Base-by-base conservation (phyloP, 2,797 vertebrate species). In the Naso thynnoides region DNA sequence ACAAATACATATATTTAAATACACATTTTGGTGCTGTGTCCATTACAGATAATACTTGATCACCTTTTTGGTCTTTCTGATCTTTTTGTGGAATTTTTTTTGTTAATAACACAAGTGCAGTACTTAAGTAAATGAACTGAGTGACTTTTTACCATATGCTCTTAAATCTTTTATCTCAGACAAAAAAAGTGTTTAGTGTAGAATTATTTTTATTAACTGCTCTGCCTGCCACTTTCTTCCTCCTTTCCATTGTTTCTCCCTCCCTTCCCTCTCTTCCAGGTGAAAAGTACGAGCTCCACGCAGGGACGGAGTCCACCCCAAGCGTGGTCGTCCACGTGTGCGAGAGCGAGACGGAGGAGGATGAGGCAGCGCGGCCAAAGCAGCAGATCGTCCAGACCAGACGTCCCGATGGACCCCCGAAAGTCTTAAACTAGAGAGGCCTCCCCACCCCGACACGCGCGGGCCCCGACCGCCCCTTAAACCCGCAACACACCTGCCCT, bases 251-350 rank as follows among this genome's bases (percentile, higher is more conserved):
- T 7, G 55, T 19, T 14, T n/a, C 44, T 14, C 16, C 3, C 23
- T 44, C 33, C 16, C n/a, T 10, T 42, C 19, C 27, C 5, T 44
- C 26, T 26, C 14, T 7, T 39, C 1, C 79, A 99, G 98, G 98
- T 60, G 98, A 99, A 79, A 97, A 99, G 86, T 99, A 99, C 0
- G 98, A 99, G 91, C 96, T 99, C 31, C 98, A 99, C 0, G 97
- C 98, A 0, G 98, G 98, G 27, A 99, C 98, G 0, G 98, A 99
- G 82, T 98, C 96, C 4, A 99, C 98, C 5, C 98, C 98, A 3
- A 99, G 98, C 1, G 98, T 99, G 26, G 97, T 99, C 0, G 98
- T 99, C 66, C 98, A 99, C 3, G 97, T 99, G 83, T 99, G 98
- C 2, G 98, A 99, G 85, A 99, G 97, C 3, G 95, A 96, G 84